Evolutionary conservation across 2,113 vertebrate genomes (phyloP).

Genomic region (Oxygymnocypris stewartii): DNA sequence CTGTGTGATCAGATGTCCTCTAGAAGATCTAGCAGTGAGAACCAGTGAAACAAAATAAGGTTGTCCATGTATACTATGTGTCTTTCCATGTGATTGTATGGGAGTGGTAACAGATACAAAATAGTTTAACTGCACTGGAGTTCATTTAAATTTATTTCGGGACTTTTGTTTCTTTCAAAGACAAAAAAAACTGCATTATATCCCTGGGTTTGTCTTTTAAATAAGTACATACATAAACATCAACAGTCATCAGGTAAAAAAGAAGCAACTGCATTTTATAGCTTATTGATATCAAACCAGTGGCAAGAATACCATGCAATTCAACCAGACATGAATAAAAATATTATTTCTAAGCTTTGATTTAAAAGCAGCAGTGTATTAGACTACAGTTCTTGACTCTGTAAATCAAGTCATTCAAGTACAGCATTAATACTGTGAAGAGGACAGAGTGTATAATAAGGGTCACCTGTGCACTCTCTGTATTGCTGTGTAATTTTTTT

Average conservation of each 20-base stretch:
- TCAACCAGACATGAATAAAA: constrained; percentile 27
- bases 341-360: neutral
- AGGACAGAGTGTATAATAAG: neutral
- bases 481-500: constrained; percentile 1
- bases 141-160: neutral
- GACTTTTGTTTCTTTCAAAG: neutral
- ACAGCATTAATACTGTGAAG: constrained; percentile 12
- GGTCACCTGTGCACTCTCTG: neutral
- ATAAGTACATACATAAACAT: neutral
- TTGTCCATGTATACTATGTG: neutral
- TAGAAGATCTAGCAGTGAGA: neutral
- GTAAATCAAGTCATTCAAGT: constrained; percentile 24
- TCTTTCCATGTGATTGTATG: neutral
- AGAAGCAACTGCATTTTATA: constrained; percentile 68
- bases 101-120: neutral
- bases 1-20: too few relatives aligned
- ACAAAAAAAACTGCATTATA: neutral
- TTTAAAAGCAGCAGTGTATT: constrained; percentile 35
- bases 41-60: neutral
- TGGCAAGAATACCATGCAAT: constrained; percentile 66
- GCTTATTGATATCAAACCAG: constrained; percentile 68
- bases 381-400: neutral
- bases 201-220: neutral
- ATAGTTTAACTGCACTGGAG: neutral
- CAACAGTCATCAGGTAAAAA: constrained; percentile 60